Conservation (phyloP, 2,113 vertebrate species). For the Lophius piscatorius region DNA sequence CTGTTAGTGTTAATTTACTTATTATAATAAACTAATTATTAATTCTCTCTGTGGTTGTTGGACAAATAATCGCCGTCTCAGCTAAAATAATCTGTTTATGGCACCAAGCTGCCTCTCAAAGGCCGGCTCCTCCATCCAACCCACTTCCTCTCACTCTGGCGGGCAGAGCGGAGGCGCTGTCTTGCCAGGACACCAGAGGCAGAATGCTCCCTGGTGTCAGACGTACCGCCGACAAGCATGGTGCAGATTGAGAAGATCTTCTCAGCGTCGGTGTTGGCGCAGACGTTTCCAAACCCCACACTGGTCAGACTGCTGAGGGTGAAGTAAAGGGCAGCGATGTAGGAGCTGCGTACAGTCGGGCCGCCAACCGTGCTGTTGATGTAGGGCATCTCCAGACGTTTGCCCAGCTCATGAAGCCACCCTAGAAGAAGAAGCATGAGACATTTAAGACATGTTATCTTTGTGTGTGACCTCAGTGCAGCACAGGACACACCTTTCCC, state of each 20-base stretch:
- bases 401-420: conserved; percentile 95
- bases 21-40: too few species aligned
- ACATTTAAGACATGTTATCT: too few species aligned
- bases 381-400: conserved; percentile 91
- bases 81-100: conserved; percentile 44
- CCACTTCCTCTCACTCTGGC: conserved; percentile 21
- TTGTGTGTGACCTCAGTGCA: too few species aligned
- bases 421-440: conserved; percentile 71
- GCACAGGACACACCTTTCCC: conserved; percentile 6
- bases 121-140: conserved; percentile 43
- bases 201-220: conserved; percentile 26
- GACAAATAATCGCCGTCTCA: conserved; percentile 42
- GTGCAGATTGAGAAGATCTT: conserved; percentile 98
- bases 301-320: conserved; percentile 98
- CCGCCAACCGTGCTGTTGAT: conserved; percentile 89
- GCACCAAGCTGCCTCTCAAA: conserved; percentile 40
- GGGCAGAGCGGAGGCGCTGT: conserved; percentile 15
- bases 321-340: conserved; percentile 96
- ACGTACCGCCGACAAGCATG: conserved; percentile 94
- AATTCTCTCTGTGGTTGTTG: too few species aligned
- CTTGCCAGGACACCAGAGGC: conserved; percentile 34
- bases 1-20: too few species aligned
- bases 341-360: conserved; percentile 89
- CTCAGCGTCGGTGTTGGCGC: conserved; percentile 93
- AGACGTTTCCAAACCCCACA: conserved; percentile 96